A percentile compares a stretch with the other conserved stretches of the same genome.
Conservation (phyloP, 2,888 invertebrate species). For the Melangyna quadrimaculata region DNA sequence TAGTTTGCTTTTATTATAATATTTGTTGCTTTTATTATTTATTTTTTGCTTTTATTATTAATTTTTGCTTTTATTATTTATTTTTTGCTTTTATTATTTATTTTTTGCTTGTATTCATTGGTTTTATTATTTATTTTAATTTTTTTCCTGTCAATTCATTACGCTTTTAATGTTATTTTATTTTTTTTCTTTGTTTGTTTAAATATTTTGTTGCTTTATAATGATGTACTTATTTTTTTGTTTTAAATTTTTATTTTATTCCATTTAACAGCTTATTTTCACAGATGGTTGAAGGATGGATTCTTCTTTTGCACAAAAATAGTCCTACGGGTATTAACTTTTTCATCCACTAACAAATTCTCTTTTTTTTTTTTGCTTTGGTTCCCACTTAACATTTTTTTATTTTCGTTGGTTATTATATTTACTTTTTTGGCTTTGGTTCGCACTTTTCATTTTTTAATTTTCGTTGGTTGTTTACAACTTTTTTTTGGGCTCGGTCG, state of each 20-base stretch:
- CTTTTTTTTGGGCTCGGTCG: background rate
- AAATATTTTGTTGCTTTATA: background rate
- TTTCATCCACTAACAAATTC: too few relatives aligned
- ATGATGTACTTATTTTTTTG: background rate
- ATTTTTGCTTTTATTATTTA: background rate
- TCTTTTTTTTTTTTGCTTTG: too few relatives aligned
- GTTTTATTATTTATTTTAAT: too few relatives aligned
- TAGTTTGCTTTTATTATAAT: background rate
- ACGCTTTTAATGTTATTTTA: background rate
- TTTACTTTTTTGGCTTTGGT: background rate
- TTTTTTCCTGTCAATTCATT: too few relatives aligned
- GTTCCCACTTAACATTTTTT: too few relatives aligned
- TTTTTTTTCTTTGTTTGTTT: background rate
- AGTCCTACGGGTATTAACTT: too few relatives aligned
- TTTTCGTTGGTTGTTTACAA: background rate
- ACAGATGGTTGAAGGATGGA: constrained; percentile 49
- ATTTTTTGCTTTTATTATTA: background rate
- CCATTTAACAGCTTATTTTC: constrained; percentile 44
- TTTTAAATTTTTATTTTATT: constrained; percentile 5
- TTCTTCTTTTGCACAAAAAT: background rate
- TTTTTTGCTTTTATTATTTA: background rate
- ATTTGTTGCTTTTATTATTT: background rate
- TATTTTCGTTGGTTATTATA: too few relatives aligned
- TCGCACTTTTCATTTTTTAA: background rate
- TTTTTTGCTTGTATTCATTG: background rate